phyloP scores from a whole-genome alignment of 2,797 vertebrate species.

The Danio tinwini region DNA sequence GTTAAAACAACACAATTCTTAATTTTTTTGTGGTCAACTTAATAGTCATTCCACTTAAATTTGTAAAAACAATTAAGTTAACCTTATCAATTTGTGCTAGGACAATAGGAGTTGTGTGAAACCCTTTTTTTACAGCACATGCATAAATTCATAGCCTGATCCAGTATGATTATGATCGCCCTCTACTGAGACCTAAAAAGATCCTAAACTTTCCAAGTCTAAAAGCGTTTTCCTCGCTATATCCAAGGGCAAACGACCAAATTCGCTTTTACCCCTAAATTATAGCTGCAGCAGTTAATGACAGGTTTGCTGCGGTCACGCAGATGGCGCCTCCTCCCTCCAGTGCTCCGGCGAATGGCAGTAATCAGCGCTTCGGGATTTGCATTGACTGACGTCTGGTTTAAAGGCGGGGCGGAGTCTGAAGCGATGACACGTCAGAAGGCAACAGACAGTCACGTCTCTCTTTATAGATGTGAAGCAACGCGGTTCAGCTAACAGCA shows the following conservation, averaged over 20 bases:
- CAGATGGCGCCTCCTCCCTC: neutral
- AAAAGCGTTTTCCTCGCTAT: constrained; percentile 14
- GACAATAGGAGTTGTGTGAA: too few relatives aligned
- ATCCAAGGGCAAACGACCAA: constrained; percentile 36
- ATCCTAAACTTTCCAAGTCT: constrained; percentile 5
- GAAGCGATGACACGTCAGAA: constrained; percentile 60
- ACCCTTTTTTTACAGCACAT: too few relatives aligned
- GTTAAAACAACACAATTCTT: too few relatives aligned
- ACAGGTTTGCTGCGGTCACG: constrained; percentile 14
- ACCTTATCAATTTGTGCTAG: too few relatives aligned
- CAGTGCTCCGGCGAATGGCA: constrained; percentile 29
- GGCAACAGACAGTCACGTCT: constrained; percentile 14
- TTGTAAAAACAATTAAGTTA: too few relatives aligned
- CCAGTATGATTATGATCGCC: neutral
- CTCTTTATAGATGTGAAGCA: constrained; percentile 7
- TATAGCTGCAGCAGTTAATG: constrained; percentile 27
- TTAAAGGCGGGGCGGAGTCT: constrained; percentile 46
- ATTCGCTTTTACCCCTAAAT: constrained; percentile 46
- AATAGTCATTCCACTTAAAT: too few relatives aligned
- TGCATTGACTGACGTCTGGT: constrained; percentile 45
- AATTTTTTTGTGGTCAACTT: too few relatives aligned
- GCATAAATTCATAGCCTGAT: neutral
- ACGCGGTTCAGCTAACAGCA: constrained; percentile 13
- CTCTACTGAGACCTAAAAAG: constrained; percentile 10
- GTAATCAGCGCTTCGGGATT: constrained; percentile 8